Evolutionary conservation across 2,113 vertebrate genomes (phyloP), one percentile per base, ranked within the genome.

Genomic region (Axis porcinus): DNA sequence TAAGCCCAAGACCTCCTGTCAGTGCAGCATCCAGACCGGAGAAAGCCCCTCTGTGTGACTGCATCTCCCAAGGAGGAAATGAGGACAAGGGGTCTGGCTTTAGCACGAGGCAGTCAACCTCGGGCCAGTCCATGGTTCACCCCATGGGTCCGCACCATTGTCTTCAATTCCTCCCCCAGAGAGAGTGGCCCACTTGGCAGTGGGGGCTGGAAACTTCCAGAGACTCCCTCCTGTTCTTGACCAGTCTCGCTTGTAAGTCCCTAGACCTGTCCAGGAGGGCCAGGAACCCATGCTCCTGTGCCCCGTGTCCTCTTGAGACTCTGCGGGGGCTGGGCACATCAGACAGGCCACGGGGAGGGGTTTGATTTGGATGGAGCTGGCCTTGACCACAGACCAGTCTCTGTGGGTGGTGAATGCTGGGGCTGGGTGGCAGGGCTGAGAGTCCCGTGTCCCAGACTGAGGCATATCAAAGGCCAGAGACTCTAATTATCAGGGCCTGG

Each of bases 401-500:
- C 84, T 36, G 0, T 8, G 23, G 52, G 33, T 36, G 30, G 27
- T 54, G 60, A 23, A 43, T 13, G 87, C 78, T 33, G 84, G 91
- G 84, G 33, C 6, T 60, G 78, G 85, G 87, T 15, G 83, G 33
- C 84, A 50, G n/a, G 36, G 57, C 74, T 12, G 7, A 15, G 7
- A 82, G 92, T 43, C 57, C 67, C 23, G 0, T 28, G 78, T 82
- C 28, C 25, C 62, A 83, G 36, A 14, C 36, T 78, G 21, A 6
- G 91, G 76, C 27, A 74, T 17, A 91, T 96, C 67, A 78, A 97
- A 95, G 55, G 17, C 43, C 70, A 76, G 91, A 92, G 76, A 93
- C n/a, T 89, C 45, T 98, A 97, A 96, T 95, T 94, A 16, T 28
- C 16, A 12, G 28, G 58, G 7, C 79, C 52, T 45, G 50, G 92